Conservation (phyloP, 37 sponge, comb jelly and placozoan species). For the Halisarca cf. caerulea region DNA sequence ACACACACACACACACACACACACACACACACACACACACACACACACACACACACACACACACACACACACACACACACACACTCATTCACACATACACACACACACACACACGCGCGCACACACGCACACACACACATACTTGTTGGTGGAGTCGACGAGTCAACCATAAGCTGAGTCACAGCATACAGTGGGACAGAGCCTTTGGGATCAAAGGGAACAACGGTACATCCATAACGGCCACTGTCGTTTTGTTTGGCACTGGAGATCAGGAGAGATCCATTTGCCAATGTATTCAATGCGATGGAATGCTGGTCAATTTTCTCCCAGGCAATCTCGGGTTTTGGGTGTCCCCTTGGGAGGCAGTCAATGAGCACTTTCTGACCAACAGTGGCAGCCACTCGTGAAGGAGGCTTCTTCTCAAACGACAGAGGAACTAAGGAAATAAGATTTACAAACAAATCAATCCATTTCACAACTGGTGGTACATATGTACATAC, state of each 20-base stretch:
- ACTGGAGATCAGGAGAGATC: slow-evolving; percentile 28
- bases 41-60: too few species aligned
- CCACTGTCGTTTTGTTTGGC: slow-evolving; percentile 22
- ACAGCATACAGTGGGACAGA: background rate
- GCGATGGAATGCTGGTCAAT: background rate
- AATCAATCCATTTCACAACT: too few species aligned
- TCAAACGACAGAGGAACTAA: background rate
- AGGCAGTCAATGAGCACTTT: slow-evolving; percentile 39
- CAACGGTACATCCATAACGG: slow-evolving; percentile 36
- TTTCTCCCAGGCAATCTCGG: slow-evolving; percentile 29
- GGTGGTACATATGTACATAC: too few species aligned
- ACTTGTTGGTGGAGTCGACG: background rate
- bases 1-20: too few species aligned
- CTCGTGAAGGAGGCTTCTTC: background rate
- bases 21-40: too few species aligned
- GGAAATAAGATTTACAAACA: too few species aligned
- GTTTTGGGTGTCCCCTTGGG: slow-evolving; percentile 42
- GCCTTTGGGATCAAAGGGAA: background rate
- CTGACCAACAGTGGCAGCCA: slow-evolving; percentile 11
- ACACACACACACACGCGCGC: too few species aligned
- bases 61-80: too few species aligned
- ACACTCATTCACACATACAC: too few species aligned
- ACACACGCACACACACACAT: too few species aligned
- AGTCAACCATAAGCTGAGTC: background rate
- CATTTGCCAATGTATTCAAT: slow-evolving; percentile 25